Evolutionary conservation across 1,140 invertebrate species (phyloP), one percentile per base, ranked within the genome.

Genomic region (Sycophila sp.): DNA sequence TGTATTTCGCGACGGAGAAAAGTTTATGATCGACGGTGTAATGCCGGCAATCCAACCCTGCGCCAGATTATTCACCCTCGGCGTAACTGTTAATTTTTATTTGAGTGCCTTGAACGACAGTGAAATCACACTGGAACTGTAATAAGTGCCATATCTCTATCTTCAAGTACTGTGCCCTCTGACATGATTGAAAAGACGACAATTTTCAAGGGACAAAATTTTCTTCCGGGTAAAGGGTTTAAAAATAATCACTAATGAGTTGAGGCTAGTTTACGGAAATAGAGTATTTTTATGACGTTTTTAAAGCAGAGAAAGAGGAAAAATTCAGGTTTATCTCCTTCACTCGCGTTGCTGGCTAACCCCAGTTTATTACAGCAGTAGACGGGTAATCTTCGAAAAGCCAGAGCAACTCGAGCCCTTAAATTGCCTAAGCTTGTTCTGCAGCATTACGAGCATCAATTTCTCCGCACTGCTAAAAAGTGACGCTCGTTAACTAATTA

Each of bases 291-390:
- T 4, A 51, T 22, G 24, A 51, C 26, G 22, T 24, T 26, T 6
- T 26, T 11, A 28, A 8, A 42, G 40, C 22, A 5, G 6, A 24
- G 13, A 56, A 17, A 15, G 30, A 32, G 30, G 32, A 56, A 56
- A 56, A 56, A 36, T 56, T 56, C 8, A 56, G 24, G 32, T 56
- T 56, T 34, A 56, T 56, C 28, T 56, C n/a, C n/a, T n/a, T n/a
- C n/a, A n/a, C n/a, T 30, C 49, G 30, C 28, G 32, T 11, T 15
- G 28, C 7, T 36, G 13, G 53, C 53, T 56, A 19, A 56, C 22
- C 10, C 19, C 8, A 19, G 53, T 56, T 56, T 34, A 34, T 56
- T 17, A 30, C 19, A 7, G 53, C 19, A 19, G 28, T 17, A 34
- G 28, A 36, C 15, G 30, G 53, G 0, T 11, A 56, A 36, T 36